Percentiles rank a stretch among this genome's conserved stretches.
Conservation (phyloP, 2,113 vertebrate genomes). For the Corythornis madagascariensis region DNA sequence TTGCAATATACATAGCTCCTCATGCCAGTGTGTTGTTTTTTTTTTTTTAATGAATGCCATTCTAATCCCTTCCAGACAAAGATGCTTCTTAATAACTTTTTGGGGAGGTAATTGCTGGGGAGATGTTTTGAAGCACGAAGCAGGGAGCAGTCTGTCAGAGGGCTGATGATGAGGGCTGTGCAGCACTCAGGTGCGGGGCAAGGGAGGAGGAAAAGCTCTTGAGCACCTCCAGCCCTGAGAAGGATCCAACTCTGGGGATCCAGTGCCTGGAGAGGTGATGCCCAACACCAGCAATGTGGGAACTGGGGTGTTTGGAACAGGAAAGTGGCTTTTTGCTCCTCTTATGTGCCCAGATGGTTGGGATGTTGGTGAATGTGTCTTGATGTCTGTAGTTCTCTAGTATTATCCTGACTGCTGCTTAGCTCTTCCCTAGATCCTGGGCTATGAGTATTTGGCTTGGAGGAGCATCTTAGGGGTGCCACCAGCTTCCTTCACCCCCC, state of each 20-base stretch:
- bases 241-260: neutral
- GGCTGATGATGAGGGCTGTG: neutral
- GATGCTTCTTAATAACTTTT: slow-evolving; percentile 32
- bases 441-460: neutral
- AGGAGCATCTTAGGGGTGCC: neutral
- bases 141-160: neutral
- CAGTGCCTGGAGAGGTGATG: neutral
- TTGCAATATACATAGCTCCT: slow-evolving; percentile 76
- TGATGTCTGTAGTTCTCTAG: neutral
- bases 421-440: neutral
- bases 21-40: slow-evolving; percentile 63
- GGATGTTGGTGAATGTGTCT: neutral
- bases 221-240: neutral
- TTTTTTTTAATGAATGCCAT: slow-evolving; percentile 58
- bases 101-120: slow-evolving; percentile 19
- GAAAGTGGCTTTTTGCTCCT: neutral
- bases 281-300: rapidly evolving
- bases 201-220: neutral
- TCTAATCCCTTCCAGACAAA: slow-evolving; percentile 65
- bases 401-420: neutral
- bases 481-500: neutral
- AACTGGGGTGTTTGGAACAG: neutral
- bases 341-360: rapidly evolving
- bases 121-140: neutral
- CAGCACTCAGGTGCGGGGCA: neutral